Percentiles rank a stretch among this genome's conserved stretches.
phyloP scores from a whole-genome alignment of 2,888 invertebrate genomes.

The Ophraella communa region DNA sequence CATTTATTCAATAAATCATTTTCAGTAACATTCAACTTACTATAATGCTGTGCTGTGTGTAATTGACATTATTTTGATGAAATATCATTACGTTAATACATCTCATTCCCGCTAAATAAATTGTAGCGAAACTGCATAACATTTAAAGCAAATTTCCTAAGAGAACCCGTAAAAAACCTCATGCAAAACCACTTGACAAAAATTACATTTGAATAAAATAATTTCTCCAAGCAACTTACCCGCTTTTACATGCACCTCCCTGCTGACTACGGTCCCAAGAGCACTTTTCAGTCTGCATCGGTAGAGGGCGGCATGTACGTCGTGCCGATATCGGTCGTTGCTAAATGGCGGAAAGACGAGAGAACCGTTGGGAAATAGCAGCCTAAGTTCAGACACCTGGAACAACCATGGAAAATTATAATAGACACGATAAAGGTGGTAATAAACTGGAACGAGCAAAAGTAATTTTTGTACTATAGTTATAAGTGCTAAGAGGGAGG shows the following conservation, averaged over 20 bases:
- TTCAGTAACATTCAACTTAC: too few relatives aligned
- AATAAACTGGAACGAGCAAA: slow-evolving; percentile 14
- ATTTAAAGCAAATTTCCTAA: slow-evolving; percentile 2
- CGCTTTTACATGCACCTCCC: slow-evolving; percentile 86
- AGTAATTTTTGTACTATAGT: slow-evolving; percentile 23
- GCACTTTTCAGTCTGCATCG: slow-evolving; percentile 73
- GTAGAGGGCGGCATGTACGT: slow-evolving; percentile 86
- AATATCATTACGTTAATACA: not conserved
- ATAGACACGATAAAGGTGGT: slow-evolving; percentile 11
- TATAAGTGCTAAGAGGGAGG: slow-evolving; percentile 10
- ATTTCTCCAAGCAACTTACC: slow-evolving; percentile 66
- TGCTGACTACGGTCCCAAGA: slow-evolving; percentile 80
- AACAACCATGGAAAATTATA: slow-evolving; percentile 31
- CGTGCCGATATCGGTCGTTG: slow-evolving; percentile 79
- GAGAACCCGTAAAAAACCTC: not conserved
- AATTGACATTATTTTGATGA: too few relatives aligned
- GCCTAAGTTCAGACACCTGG: slow-evolving; percentile 74
- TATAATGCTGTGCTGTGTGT: too few relatives aligned
- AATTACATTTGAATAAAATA: slow-evolving; percentile 4
- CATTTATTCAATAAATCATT: too few relatives aligned
- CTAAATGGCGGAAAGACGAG: slow-evolving; percentile 86
- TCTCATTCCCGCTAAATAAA: too few relatives aligned
- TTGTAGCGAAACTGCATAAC: not conserved
- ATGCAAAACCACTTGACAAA: not conserved
- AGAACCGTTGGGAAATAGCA: slow-evolving; percentile 82